Base-by-base conservation (phyloP, 2,113 vertebrate species). In the Gila orcuttii region DNA sequence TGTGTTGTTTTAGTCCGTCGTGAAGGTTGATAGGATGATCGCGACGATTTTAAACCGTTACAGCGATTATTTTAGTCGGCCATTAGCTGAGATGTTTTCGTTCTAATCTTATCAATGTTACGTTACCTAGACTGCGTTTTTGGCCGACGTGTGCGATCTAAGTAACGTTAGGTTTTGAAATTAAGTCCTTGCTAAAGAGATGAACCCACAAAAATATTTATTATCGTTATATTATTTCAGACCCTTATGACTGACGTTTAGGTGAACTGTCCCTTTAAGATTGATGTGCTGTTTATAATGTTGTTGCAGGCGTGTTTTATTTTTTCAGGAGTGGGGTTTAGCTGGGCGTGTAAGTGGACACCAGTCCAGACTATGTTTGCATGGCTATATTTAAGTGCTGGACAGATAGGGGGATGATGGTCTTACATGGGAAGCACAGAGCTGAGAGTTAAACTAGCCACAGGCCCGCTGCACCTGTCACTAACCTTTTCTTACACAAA, bases 311-410 rank as follows among this genome's bases (percentile, higher is more conserved):
- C 60, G 21, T 21, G 17, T 69, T 82, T 25, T 17, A 86, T 91
- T 75, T 69, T 23, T 89, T 75, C 28, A 42, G 80, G 50, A 77
- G 86, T 78, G 28, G 81, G 62, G 86, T 64, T 77, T 8, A 7
- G 42, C 25, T 85, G 60, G 55, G 74, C 4, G 66, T 93, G 95
- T 93, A 95, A 95, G 50, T 74, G 88, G 94, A 95, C 91, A 95
- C 95, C 90, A n/a, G 74, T 69, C 87, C 86, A 84, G 91, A 88
- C 92, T 89, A 88, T 90, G 88, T 88, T 90, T 86, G 89, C 86
- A 55, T 87, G 86, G 88, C 94, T 95, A 95, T 93, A 95, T 95
- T 93, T 95, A 95, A 93, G 91, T 23, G 12, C 75, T 81, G 88
- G 89, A 86, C 88, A 86, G 84, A 92, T 90, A 93, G 91, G 90